Evolutionary conservation across 2,113 vertebrate species (phyloP).

Genomic region (Hylia prasina): DNA sequence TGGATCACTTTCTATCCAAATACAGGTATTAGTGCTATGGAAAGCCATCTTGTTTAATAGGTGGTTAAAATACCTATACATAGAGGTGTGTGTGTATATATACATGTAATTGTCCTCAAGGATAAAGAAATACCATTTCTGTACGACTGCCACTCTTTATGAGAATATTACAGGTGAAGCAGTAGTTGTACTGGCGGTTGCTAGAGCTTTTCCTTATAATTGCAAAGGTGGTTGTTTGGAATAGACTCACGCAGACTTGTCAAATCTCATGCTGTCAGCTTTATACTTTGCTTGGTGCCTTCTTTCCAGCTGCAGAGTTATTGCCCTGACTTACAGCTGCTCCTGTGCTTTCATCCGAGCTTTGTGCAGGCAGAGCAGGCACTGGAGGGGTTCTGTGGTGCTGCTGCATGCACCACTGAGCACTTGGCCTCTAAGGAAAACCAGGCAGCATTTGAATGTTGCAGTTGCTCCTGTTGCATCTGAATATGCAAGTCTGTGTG

Average conservation of each 20-base stretch:
- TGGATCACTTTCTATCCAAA: not conserved
- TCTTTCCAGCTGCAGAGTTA: not conserved
- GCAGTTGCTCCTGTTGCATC: not conserved
- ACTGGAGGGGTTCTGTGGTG: not conserved
- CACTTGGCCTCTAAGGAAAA: not conserved
- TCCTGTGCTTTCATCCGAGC: not conserved
- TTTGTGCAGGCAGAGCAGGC: not conserved
- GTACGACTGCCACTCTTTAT: not conserved
- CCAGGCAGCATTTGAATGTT: not conserved
- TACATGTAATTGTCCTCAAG: not conserved
- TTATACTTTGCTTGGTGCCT: not conserved
- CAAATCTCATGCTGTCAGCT: not conserved
- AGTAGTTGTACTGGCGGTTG: not conserved
- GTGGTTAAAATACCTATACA: not conserved
- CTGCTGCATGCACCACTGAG: not conserved
- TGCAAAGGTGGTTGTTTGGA: not conserved
- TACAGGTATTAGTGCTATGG: not conserved
- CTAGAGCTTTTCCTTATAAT: not conserved
- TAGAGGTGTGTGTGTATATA: not conserved
- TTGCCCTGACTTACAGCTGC: not conserved
- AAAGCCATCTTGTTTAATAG: not conserved
- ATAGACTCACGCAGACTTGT: not conserved
- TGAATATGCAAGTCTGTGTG: not conserved
- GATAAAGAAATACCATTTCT: not conserved
- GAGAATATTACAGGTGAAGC: not conserved